Percentiles rank a stretch among this genome's conserved stretches.
phyloP scores from a whole-genome alignment of 1,140 invertebrate species.

The Drosophila guanche region DNA sequence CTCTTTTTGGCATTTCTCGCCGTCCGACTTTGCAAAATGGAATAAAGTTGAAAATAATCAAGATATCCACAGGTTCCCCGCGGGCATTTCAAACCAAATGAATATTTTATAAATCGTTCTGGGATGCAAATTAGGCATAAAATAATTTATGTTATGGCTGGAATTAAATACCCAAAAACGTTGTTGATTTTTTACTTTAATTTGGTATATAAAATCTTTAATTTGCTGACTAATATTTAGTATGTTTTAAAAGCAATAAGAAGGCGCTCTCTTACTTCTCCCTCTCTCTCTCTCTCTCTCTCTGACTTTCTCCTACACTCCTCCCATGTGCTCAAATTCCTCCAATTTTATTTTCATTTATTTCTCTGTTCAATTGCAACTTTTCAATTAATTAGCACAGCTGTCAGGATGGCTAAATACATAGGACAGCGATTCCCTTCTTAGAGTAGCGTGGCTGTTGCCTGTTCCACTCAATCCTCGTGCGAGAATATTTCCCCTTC shows the following conservation, averaged over 20 bases:
- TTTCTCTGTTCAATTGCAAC: conserved; percentile 46
- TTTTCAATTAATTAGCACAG: conserved; percentile 69
- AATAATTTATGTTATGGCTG: too few species aligned
- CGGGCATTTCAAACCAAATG: too few species aligned
- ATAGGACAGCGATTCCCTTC: conserved; percentile 8
- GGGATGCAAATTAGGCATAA: not conserved
- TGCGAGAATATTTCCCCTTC: not conserved
- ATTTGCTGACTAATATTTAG: too few species aligned
- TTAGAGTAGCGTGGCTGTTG: not conserved
- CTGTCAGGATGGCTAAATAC: conserved; percentile 21
- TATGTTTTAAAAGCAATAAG: too few species aligned
- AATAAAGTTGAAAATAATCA: conserved; percentile 11
- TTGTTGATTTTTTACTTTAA: too few species aligned
- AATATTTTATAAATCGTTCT: too few species aligned
- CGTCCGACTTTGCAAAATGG: not conserved
- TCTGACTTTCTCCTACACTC: not conserved
- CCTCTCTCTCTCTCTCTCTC: too few species aligned
- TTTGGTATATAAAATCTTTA: too few species aligned
- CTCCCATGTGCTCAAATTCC: not conserved
- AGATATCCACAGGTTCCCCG: too few species aligned
- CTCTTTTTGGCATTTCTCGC: conserved; percentile 57
- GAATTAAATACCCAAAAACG: too few species aligned
- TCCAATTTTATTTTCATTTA: conserved; percentile 11
- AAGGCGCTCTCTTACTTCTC: too few species aligned
- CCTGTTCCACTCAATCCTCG: conserved; percentile 6